Evolutionary conservation across 2,113 vertebrate species (phyloP).

Genomic region (Cnemophilus loriae): DNA sequence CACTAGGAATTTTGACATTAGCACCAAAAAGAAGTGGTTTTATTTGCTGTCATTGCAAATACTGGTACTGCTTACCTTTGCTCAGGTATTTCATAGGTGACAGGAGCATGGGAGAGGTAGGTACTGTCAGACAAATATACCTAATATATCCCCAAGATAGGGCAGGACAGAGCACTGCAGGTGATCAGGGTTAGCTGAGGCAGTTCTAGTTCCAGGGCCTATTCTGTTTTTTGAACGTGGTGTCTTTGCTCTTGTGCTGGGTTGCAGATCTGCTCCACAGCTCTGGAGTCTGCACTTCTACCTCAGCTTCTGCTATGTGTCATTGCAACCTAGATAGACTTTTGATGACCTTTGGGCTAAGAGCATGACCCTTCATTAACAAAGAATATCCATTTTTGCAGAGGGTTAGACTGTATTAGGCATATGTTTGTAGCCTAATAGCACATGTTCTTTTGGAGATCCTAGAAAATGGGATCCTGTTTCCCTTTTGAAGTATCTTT

Average conservation of each 20-base stretch:
- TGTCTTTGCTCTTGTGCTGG: not conserved
- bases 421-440: not conserved
- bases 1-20: not conserved
- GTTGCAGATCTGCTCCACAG: not conserved
- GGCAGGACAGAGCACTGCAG: not conserved
- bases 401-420: not conserved
- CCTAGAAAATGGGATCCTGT: not conserved
- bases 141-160: not conserved
- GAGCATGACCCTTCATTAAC: rapidly evolving
- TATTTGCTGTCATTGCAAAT: not conserved
- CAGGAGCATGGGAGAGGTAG: not conserved
- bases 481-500: not conserved
- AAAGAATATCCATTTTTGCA: not conserved
- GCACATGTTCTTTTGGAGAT: rapidly evolving
- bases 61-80: not conserved
- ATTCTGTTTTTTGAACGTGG: not conserved
- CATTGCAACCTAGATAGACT: not conserved
- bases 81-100: not conserved
- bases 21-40: not conserved
- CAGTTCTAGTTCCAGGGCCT: not conserved
- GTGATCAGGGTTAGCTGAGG: not conserved
- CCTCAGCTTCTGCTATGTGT: not conserved
- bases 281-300: not conserved
- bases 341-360: not conserved
- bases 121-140: not conserved